A percentile compares a stretch with the other conserved stretches of the same genome.
Evolutionary conservation across 2,888 invertebrate genomes (phyloP).

Genomic region (Nesidiocoris tenuis): DNA sequence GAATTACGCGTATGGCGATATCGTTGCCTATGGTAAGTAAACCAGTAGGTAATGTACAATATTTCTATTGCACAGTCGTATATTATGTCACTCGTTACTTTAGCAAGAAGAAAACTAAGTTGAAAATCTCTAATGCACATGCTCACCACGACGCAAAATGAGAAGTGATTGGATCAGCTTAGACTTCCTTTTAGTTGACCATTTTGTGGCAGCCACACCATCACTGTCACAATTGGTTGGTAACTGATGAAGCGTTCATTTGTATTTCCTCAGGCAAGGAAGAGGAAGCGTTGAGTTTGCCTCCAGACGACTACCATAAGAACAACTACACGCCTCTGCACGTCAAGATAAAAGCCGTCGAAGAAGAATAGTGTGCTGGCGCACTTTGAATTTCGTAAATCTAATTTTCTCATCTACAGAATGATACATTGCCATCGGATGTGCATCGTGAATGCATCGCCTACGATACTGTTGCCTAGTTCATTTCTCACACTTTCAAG

Average conservation of each 20-base stretch:
- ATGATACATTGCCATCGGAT: no score
- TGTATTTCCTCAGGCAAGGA: constrained; percentile 53
- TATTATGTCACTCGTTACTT: no score
- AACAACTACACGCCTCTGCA: constrained; percentile 49
- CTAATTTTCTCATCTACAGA: no score
- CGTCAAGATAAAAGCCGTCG: constrained; percentile 48
- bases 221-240: no score
- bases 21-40: constrained; percentile 53
- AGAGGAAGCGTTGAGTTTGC: constrained; percentile 51
- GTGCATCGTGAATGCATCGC: background rate
- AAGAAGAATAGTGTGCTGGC: constrained; percentile 41
- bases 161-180: no score
- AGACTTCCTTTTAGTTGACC: no score
- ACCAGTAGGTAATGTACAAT: background rate
- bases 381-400: background rate
- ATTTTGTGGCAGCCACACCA: no score
- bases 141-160: no score
- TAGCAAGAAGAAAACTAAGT: no score
- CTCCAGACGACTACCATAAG: constrained; percentile 47
- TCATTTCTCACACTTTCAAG: background rate
- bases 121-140: no score
- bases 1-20: constrained; percentile 53
- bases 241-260: no score
- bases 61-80: background rate
- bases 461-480: background rate